Conservation (phyloP, 2,888 invertebrate species). For the Acleris laterana region DNA sequence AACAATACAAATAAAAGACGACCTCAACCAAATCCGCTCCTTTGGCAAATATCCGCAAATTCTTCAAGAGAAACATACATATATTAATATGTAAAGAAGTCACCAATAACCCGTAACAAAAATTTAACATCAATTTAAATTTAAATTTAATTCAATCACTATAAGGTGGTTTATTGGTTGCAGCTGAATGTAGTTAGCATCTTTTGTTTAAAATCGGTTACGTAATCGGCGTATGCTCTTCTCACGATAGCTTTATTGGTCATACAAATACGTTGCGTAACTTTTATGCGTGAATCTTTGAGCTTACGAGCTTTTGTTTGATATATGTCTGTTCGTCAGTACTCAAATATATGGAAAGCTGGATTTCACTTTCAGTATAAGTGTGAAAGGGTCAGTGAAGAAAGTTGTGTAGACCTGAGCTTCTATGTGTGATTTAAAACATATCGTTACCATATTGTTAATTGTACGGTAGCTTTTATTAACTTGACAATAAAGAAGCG, state of each 20-base stretch:
- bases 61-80: slow-evolving; percentile 20
- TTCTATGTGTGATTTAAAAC: too few relatives aligned
- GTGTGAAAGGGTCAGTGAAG: neutral
- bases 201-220: neutral
- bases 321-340: slow-evolving; percentile 8
- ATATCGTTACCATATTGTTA: too few relatives aligned
- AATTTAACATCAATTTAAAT: neutral
- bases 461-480: too few relatives aligned
- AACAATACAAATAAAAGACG: slow-evolving; percentile 14
- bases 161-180: neutral
- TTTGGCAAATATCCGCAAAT: slow-evolving; percentile 25
- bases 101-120: neutral
- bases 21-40: slow-evolving; percentile 16
- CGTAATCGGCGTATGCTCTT: neutral
- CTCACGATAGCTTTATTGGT: slow-evolving; percentile 13
- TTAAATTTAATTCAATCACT: neutral
- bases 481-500: too few relatives aligned
- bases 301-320: slow-evolving; percentile 16
- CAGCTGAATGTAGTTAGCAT: slow-evolving; percentile 1
- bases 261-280: slow-evolving; percentile 26
- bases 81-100: neutral
- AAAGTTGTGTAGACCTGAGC: too few relatives aligned
- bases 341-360: neutral
- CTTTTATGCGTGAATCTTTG: slow-evolving; percentile 6
- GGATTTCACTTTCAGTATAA: slow-evolving; percentile 3